Percentiles rank a stretch among this genome's conserved stretches.
Evolutionary conservation across 2,113 vertebrate genomes (phyloP).

Genomic region (Ctenodactylus gundi): DNA sequence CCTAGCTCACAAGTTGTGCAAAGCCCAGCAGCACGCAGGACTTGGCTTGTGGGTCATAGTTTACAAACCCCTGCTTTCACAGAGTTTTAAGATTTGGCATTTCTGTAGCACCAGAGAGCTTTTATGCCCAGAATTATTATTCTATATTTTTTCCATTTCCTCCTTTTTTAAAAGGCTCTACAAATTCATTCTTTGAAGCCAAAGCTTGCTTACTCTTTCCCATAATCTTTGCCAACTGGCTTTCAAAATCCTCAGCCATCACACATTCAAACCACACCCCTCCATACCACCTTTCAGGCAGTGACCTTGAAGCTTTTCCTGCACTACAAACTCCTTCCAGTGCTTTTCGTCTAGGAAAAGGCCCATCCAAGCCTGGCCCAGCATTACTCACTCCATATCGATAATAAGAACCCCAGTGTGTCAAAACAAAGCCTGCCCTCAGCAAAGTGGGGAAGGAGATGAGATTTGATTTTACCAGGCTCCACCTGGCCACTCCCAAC

Average conservation of each 20-base stretch:
- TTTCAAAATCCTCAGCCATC: background rate
- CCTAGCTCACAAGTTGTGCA: background rate
- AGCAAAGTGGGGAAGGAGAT: background rate
- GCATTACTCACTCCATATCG: background rate
- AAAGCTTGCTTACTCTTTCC: conserved; percentile 18
- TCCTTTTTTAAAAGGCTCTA: conserved; percentile 8
- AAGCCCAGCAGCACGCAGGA: background rate
- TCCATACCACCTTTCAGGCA: background rate
- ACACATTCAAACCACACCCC: background rate
- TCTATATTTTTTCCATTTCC: conserved; percentile 22
- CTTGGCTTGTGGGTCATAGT: background rate
- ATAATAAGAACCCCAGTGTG: background rate
- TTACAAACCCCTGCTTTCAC: background rate
- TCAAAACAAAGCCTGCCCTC: background rate
- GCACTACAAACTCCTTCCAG: background rate
- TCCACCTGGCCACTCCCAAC: background rate
- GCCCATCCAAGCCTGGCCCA: background rate
- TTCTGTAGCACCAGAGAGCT: background rate
- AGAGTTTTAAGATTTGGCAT: background rate
- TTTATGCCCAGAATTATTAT: conserved; percentile 28
- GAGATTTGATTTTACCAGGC: background rate
- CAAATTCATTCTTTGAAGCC: conserved; percentile 25
- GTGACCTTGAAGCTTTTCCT: conserved; percentile 43
- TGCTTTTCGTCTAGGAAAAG: conserved; percentile 20
- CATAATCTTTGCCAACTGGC: conserved; percentile 1